Base-by-base conservation (phyloP, 2,888 invertebrate genomes). In the Odontocerum albicorne region DNA sequence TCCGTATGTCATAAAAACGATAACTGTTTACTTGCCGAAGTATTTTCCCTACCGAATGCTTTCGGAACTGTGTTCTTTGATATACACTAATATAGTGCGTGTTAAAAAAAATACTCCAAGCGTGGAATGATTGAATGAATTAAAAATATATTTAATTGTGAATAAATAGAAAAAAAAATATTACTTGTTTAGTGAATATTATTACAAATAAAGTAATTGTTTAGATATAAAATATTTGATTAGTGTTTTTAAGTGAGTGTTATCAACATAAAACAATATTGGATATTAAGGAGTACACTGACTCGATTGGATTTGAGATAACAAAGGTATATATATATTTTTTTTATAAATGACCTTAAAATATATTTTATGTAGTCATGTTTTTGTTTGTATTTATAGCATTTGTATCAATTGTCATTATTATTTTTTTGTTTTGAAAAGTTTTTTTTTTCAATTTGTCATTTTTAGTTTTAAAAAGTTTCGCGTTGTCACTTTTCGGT, bases 1-100 rank as follows among this genome's bases (percentile, higher is more conserved):
- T 47, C 47, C 47, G 47, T 47, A 16, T 46, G 22, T 47, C 47
- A 47, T 36, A 47, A 45, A n/a, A 20, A 35, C 47, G 35, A 17
- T 36, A 45, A 33, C 45, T 45, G 19, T 22, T 15, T 17, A n/a
- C 47, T 47, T 22, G 36, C 47, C 20, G 36, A 36, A 47, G 47
- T 47, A 47, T 36, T 8, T 39, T 22, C 17, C 21, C 22, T 47
- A 17, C 17, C 39, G 39, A 3, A 19, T 27, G 35, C 32, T 27
- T n/a, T 27, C 10, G 27, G 27, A 27, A 4, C 27, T 27, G 10
- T 27, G 27, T 27, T 27, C 6, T 27, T 27, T 27, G 13, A 27
- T 31, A 43, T 12, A 45, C 8, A 19, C 33, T 33, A 45, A 47
- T 36, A 47, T 47, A 36, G 38, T 47, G 47, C 47, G 47, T 47